Evolutionary conservation across 2,113 vertebrate genomes (phyloP).

Genomic region (Barbus barbus): DNA sequence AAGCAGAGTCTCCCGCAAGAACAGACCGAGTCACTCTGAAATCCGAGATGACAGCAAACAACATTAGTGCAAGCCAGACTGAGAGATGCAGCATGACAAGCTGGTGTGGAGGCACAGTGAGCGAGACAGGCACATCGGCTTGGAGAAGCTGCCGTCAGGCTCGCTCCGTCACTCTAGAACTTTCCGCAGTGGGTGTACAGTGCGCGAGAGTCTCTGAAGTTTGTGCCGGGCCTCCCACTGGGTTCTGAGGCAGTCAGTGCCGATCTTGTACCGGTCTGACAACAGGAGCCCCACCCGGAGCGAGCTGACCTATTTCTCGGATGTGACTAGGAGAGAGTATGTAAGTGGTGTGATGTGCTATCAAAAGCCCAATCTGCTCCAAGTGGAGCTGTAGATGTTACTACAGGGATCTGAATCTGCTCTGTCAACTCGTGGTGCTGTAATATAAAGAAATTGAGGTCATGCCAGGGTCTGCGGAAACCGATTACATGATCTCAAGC

Average conservation of each 20-base stretch:
- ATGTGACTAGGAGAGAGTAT: conserved; percentile 36
- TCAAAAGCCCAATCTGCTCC: conserved; percentile 2
- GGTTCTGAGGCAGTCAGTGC: conserved; percentile 14
- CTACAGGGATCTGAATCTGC: not conserved
- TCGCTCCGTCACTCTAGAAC: conserved; percentile 28
- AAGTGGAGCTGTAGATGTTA: not conserved
- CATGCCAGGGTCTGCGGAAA: not conserved
- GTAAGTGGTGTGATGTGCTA: not conserved
- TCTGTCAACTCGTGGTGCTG: not conserved
- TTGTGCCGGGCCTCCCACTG: conserved; percentile 29
- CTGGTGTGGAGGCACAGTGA: conserved; percentile 6
- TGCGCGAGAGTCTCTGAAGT: not conserved
- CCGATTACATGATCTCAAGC: not conserved
- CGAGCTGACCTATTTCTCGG: conserved; percentile 39
- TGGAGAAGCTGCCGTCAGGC: conserved; percentile 14
- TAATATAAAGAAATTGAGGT: not conserved
- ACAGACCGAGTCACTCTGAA: conserved; percentile 26
- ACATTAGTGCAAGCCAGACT: conserved; percentile 11
- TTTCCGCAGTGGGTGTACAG: conserved; percentile 8
- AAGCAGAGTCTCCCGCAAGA: conserved; percentile 32
- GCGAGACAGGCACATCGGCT: conserved; percentile 2
- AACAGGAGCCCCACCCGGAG: conserved; percentile 24
- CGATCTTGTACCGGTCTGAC: conserved; percentile 24
- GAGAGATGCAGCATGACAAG: conserved; percentile 40
- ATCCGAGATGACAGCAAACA: conserved; percentile 41